Base-by-base conservation (phyloP, 2,113 vertebrate genomes). In the Brachypodius melanocephalos region DNA sequence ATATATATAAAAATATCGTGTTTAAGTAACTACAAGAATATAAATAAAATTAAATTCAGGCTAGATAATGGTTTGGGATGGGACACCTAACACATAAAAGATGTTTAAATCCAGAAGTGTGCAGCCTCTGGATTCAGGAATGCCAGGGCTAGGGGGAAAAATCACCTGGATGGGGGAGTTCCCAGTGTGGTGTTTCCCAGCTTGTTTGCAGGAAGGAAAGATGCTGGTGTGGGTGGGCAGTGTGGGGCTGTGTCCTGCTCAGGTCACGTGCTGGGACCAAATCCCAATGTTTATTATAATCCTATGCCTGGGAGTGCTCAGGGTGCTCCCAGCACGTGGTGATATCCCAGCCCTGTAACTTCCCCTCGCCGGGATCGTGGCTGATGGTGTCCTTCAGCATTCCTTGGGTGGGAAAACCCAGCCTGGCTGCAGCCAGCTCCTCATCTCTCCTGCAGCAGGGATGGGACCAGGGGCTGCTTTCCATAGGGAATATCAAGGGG, bases 61-160 rank as follows among this genome's bases (percentile, higher is more conserved):
- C 28, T 11, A 11, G 63, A 1, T 49, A 17, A 21, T 42, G 42
- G 9, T 45, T 80, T 67, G 40, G 15, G 19, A 55, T 61, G 19
- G 43, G 42, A 72, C 26, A 51, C 4, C 17, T 2, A 0, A 0
- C 1, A 1, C 14, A 19, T 9, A 19, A 72, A 58, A 52, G 14
- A 1, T 14, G 38, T 6, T 54, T 72, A 42, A 46, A 92, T 66
- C 29, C 51, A 42, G 67, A 45, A 7, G 28, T 81, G 46, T 32
- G 12, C 21, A 21, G 8, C 42, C 26, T 78, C 38, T 67, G 62
- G 11, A 38, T 67, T 28, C 2, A 18, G 69, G 57, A 74, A 45
- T 3, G 1, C 22, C 17, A 18, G 8, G 32, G 0, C 6, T 21
- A 2, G 20, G 5, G 8, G 20, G 19, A 49, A 22, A 24, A 4